Evolutionary conservation across 2,113 vertebrate genomes (phyloP).

Genomic region (Boulengeromyrus knoepffleri): DNA sequence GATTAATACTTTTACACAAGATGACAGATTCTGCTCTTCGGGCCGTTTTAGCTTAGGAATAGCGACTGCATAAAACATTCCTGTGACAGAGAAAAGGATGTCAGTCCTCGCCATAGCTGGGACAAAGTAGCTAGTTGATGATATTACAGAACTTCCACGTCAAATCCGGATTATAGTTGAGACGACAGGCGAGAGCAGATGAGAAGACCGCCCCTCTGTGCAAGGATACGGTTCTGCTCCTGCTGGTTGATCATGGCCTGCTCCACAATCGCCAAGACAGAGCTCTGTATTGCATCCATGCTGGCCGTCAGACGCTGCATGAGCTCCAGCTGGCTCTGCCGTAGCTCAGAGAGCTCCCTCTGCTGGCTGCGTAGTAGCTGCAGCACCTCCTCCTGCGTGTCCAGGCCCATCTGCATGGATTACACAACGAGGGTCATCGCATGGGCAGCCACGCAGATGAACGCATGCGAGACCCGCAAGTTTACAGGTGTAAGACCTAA

Average conservation of each 20-base stretch:
- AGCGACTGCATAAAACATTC: not conserved
- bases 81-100: not conserved
- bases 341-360: slow-evolving; percentile 77
- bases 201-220: not conserved
- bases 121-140: not conserved
- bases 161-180: not conserved
- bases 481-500: not conserved
- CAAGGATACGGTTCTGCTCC: slow-evolving; percentile 93
- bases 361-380: slow-evolving; percentile 81
- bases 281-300: slow-evolving; percentile 77
- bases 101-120: not conserved
- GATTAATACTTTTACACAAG: not conserved
- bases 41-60: not conserved
- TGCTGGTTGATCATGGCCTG: slow-evolving; percentile 76
- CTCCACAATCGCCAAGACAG: slow-evolving; percentile 78
- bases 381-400: slow-evolving; percentile 79
- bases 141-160: not conserved
- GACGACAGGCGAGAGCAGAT: not conserved
- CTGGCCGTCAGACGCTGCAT: slow-evolving; percentile 72
- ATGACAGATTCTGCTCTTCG: not conserved
- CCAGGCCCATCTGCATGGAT: slow-evolving; percentile 57
- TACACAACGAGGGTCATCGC: not conserved
- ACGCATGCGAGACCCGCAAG: no score
- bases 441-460: not conserved
- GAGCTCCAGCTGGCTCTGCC: slow-evolving; percentile 72